These are phyloP conservation scores for Pectinophora gossypiella DNA, from an alignment of 1,140 invertebrate genomes.

Conservation along the genomic window DNA sequence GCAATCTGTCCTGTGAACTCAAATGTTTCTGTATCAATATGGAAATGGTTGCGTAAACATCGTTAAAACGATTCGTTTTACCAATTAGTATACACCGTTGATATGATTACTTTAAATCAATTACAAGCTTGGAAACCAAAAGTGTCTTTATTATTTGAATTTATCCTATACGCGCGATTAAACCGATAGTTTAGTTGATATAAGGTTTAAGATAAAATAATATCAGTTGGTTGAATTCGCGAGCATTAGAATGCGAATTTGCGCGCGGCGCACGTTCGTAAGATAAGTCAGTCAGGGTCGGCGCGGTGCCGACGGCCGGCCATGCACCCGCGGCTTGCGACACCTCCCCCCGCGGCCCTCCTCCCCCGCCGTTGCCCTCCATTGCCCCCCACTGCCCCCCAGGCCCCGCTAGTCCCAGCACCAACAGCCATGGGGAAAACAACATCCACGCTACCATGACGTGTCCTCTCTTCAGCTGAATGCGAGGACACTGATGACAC, in stretches of 20 bases:
- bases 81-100: neutral
- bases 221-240: slow-evolving; percentile 54
- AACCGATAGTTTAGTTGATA: neutral
- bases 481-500: slow-evolving; percentile 1
- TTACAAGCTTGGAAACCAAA: too few species aligned
- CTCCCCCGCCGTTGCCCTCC: slow-evolving; percentile 18
- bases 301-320: slow-evolving; percentile 68
- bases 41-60: neutral
- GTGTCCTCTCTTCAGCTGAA: slow-evolving; percentile 15
- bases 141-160: neutral
- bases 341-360: slow-evolving; percentile 26
- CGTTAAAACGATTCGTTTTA: neutral
- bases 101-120: too few species aligned
- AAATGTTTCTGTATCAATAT: too few species aligned
- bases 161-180: neutral
- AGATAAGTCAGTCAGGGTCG: slow-evolving; percentile 75
- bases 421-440: slow-evolving; percentile 49
- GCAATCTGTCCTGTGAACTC: too few species aligned
- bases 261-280: slow-evolving; percentile 68
- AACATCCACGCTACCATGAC: slow-evolving; percentile 41
- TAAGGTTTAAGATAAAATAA: neutral
- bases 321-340: slow-evolving; percentile 65
- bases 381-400: slow-evolving; percentile 8
- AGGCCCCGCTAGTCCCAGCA: slow-evolving; percentile 20
- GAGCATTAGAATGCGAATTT: slow-evolving; percentile 70